phyloP scores from a whole-genome alignment of 1,140 invertebrate genomes.

The Rhagoletis zephyria region DNA sequence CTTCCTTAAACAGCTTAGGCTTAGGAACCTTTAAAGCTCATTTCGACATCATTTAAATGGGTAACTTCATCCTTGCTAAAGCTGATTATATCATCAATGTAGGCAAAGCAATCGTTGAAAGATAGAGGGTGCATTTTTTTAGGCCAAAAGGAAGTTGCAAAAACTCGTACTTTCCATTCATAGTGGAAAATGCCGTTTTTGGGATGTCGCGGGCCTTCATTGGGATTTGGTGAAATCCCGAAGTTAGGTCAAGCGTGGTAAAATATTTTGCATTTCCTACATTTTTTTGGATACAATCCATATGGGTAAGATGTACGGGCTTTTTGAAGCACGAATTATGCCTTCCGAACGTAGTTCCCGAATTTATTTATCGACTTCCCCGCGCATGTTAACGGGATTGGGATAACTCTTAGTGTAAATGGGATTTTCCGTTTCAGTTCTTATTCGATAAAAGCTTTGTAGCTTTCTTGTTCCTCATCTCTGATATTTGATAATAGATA shows the following conservation, averaged over 20 bases:
- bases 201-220: slow-evolving; percentile 63
- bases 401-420: slow-evolving; percentile 1
- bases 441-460: not conserved
- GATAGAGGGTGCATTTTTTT: too few relatives aligned
- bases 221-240: slow-evolving; percentile 74
- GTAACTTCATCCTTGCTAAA: slow-evolving; percentile 28
- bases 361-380: slow-evolving; percentile 12
- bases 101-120: too few relatives aligned
- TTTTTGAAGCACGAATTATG: slow-evolving; percentile 20
- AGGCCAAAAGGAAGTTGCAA: too few relatives aligned
- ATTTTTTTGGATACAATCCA: slow-evolving; percentile 40
- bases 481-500: too few relatives aligned
- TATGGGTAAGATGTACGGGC: slow-evolving; percentile 36
- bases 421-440: not conserved
- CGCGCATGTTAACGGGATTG: not conserved
- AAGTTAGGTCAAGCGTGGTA: slow-evolving; percentile 72
- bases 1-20: slow-evolving; percentile 25
- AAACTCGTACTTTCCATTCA: slow-evolving; percentile 8
- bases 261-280: slow-evolving; percentile 71
- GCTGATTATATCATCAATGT: slow-evolving; percentile 56
- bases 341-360: not conserved
- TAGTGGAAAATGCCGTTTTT: slow-evolving; percentile 70
- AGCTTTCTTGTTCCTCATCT: too few relatives aligned
- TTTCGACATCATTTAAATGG: slow-evolving; percentile 37
- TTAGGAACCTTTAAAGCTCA: slow-evolving; percentile 25